Percentiles rank a stretch among this genome's conserved stretches.
Conservation (phyloP, 2,113 vertebrate species). For the Variabilichromis moorii region DNA sequence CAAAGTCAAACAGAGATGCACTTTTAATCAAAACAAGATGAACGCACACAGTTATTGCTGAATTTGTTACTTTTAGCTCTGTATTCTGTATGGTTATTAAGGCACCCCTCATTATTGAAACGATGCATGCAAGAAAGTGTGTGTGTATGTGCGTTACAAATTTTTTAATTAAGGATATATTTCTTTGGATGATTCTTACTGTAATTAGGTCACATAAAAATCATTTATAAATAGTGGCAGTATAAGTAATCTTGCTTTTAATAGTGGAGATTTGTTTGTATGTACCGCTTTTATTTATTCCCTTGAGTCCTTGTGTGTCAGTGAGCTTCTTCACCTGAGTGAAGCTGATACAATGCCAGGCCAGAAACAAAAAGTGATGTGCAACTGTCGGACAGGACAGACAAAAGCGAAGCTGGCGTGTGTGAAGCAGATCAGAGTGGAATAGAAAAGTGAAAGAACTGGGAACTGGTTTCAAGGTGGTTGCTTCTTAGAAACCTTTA, state of each 20-base stretch:
- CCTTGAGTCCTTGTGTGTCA: slow-evolving; percentile 10
- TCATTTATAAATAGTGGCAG: slow-evolving; percentile 34
- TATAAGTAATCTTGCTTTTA: slow-evolving; percentile 40
- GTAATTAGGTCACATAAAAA: slow-evolving; percentile 25
- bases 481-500: background rate
- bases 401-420: background rate
- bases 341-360: slow-evolving; percentile 9
- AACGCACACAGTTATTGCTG: slow-evolving; percentile 4
- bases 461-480: background rate
- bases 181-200: slow-evolving; percentile 30
- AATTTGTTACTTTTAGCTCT: background rate
- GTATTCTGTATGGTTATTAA: background rate
- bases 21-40: slow-evolving; percentile 37
- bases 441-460: background rate
- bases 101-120: background rate
- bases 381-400: background rate
- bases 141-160: slow-evolving; percentile 58
- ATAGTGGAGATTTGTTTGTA: slow-evolving; percentile 39
- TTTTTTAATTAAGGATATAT: slow-evolving; percentile 12
- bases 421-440: background rate
- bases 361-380: background rate
- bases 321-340: background rate
- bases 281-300: slow-evolving; percentile 66
- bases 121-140: slow-evolving; percentile 22
- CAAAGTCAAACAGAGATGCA: slow-evolving; percentile 59